Conservation (phyloP, 1,140 invertebrate genomes). For the Euwallacea fornicatus region DNA sequence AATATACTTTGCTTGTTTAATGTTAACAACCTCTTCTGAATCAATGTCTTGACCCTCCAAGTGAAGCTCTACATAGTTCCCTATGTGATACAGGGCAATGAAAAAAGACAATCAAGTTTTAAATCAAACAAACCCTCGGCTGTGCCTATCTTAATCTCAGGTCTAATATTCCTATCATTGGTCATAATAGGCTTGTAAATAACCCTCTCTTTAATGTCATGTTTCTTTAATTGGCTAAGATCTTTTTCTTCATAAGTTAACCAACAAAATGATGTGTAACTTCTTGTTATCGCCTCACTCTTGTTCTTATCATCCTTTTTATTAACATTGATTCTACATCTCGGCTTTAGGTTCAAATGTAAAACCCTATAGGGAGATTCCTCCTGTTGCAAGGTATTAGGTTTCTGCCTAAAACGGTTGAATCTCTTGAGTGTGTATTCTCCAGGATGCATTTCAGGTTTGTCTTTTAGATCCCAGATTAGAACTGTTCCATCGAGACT, state of each 20-base stretch:
- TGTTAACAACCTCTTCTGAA: slow-evolving; percentile 60
- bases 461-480: slow-evolving; percentile 67
- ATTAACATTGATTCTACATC: slow-evolving; percentile 58
- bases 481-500: slow-evolving; percentile 67
- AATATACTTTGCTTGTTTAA: slow-evolving; percentile 56
- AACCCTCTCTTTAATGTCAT: slow-evolving; percentile 39
- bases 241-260: slow-evolving; percentile 34
- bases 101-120: too few relatives aligned
- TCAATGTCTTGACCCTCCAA: slow-evolving; percentile 66
- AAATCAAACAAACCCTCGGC: slow-evolving; percentile 45
- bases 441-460: slow-evolving; percentile 53
- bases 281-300: slow-evolving; percentile 26
- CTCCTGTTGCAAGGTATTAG: slow-evolving; percentile 58
- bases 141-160: slow-evolving; percentile 39
- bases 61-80: slow-evolving; percentile 57
- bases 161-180: neutral
- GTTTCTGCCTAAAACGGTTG: slow-evolving; percentile 55
- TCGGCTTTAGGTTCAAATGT: slow-evolving; percentile 62
- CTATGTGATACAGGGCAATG: slow-evolving; percentile 36
- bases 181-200: slow-evolving; percentile 38
- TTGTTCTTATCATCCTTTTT: slow-evolving; percentile 17
- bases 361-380: slow-evolving; percentile 61
- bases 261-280: slow-evolving; percentile 15
- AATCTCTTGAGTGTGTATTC: slow-evolving; percentile 56
- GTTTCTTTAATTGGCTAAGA: slow-evolving; percentile 47